These are phyloP conservation scores for Bombus affinis DNA, from an alignment of 1,140 invertebrate genomes.

Conservation along the genomic window DNA sequence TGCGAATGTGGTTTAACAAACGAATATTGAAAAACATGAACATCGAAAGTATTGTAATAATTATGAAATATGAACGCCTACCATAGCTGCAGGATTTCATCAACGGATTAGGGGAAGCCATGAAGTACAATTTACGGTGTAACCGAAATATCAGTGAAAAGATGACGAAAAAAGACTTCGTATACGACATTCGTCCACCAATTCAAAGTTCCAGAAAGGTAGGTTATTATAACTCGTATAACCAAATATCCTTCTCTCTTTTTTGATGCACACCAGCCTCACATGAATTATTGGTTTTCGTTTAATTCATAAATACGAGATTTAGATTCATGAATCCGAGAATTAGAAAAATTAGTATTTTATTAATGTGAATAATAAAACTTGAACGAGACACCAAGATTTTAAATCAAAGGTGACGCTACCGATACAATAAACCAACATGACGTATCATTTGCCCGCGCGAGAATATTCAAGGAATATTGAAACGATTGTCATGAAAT, in stretches of 20 bases:
- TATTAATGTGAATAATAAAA: background rate
- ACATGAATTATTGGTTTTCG: too few relatives aligned
- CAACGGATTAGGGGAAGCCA: constrained; percentile 43
- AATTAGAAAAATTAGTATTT: background rate
- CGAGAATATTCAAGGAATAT: background rate
- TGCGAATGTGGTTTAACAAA: background rate
- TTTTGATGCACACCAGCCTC: background rate
- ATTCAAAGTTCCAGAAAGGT: constrained; percentile 61
- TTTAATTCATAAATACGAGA: background rate
- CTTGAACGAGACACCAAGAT: background rate
- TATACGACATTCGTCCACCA: constrained; percentile 69
- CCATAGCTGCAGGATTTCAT: background rate
- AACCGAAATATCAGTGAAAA: constrained; percentile 73
- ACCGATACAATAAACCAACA: background rate
- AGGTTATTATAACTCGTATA: background rate
- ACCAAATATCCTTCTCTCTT: background rate
- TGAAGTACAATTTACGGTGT: constrained; percentile 74
- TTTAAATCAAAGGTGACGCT: constrained; percentile 27
- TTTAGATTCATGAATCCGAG: background rate
- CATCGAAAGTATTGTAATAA: background rate
- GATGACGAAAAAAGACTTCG: constrained; percentile 74
- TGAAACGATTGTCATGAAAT: background rate
- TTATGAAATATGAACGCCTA: constrained; percentile 49
- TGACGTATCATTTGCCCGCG: background rate
- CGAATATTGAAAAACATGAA: constrained; percentile 37